Conservation (phyloP, 2,113 vertebrate species). For the Megaceryle maxima region DNA sequence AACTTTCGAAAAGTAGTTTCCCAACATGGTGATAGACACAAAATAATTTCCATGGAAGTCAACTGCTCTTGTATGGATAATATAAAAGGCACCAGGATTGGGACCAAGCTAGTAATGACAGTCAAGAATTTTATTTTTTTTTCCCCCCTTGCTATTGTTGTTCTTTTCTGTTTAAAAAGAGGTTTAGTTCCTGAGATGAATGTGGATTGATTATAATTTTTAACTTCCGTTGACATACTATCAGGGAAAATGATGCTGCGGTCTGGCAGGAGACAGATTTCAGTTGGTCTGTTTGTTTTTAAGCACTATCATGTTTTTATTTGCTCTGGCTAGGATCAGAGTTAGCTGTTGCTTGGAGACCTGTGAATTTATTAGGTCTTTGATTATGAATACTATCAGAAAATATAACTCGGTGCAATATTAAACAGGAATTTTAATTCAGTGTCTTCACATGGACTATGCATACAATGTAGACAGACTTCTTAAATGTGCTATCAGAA, state of each 20-base stretch:
- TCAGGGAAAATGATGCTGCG: background rate
- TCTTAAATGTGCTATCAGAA: background rate
- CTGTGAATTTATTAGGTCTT: background rate
- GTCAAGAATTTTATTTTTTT: background rate
- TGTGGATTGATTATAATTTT: background rate
- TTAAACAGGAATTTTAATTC: background rate
- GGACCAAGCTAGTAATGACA: background rate
- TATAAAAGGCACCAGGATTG: rapidly evolving
- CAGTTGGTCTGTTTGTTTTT: background rate
- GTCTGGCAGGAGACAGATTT: background rate
- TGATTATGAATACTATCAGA: background rate
- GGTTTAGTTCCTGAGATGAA: background rate
- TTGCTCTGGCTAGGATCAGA: background rate
- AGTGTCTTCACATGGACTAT: background rate
- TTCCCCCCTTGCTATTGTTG: background rate
- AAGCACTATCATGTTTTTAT: background rate
- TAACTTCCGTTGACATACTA: background rate
- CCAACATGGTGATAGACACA: background rate
- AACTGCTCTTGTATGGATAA: background rate
- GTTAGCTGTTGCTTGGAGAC: background rate
- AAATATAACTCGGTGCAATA: background rate
- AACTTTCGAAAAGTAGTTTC: background rate
- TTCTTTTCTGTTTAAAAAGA: background rate
- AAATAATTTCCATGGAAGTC: background rate
- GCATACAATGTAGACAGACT: background rate